These are phyloP conservation scores for Tenualosa thibaudeaui DNA, from an alignment of 2,797 vertebrate species.

Conservation along the genomic window DNA sequence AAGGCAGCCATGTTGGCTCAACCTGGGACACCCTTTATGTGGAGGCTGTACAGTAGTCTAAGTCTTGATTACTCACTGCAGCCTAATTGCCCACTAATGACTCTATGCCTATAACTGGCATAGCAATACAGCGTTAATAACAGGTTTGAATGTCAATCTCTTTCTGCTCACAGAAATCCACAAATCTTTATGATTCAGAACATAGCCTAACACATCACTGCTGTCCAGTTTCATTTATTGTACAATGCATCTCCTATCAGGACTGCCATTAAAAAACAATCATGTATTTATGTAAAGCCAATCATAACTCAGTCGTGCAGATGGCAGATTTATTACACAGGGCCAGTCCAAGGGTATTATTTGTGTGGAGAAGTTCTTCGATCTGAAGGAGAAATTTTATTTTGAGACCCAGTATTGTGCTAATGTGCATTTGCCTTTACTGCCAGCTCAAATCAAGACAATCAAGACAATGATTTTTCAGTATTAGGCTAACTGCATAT, in stretches of 20 bases:
- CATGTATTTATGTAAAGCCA: slow-evolving; percentile 39
- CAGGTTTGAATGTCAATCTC: slow-evolving; percentile 19
- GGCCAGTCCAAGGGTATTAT: slow-evolving; percentile 20
- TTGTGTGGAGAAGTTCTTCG: slow-evolving; percentile 10
- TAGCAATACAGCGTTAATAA: slow-evolving; percentile 33
- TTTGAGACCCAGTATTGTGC: background rate
- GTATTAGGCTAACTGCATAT: background rate
- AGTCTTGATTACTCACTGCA: background rate
- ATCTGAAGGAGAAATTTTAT: slow-evolving; percentile 11
- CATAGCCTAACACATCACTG: slow-evolving; percentile 2
- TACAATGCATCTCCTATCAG: slow-evolving; percentile 33
- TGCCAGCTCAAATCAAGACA: slow-evolving; percentile 4
- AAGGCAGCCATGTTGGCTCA: background rate
- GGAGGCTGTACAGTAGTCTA: background rate
- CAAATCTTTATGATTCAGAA: slow-evolving; percentile 28
- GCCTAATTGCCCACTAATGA: slow-evolving; percentile 12
- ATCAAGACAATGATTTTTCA: background rate
- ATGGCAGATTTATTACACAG: slow-evolving; percentile 32
- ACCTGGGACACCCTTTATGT: background rate
- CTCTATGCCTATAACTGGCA: background rate
- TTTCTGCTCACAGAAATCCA: background rate
- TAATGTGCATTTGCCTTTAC: slow-evolving; percentile 4
- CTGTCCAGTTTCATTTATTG: slow-evolving; percentile 30
- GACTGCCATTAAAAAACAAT: slow-evolving; percentile 39
- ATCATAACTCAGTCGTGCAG: slow-evolving; percentile 38